These are phyloP conservation scores for Xenopus laevis DNA, from an alignment of 2,113 vertebrate species.

Conservation along the genomic window DNA sequence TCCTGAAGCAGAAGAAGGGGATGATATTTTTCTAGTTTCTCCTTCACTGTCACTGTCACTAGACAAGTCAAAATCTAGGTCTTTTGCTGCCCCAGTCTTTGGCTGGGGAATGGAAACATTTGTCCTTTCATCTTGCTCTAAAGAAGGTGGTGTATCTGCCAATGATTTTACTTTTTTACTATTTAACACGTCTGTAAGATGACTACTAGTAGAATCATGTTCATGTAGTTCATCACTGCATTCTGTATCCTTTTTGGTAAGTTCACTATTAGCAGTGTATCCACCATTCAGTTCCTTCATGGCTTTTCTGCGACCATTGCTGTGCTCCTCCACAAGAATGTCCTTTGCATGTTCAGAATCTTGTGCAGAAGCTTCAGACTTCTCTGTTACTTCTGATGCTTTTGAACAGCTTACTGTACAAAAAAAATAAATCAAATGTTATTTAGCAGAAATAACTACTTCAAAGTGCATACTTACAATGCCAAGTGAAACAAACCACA, in stretches of 20 bases:
- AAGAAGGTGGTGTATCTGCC: conserved; percentile 48
- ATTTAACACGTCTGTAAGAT: conserved; percentile 38
- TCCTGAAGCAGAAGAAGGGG: conserved; percentile 57
- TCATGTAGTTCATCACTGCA: conserved; percentile 54
- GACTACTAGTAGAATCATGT: conserved; percentile 42
- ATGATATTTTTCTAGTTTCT: conserved; percentile 61
- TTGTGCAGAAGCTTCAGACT: conserved; percentile 45
- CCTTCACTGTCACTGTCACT: conserved; percentile 82
- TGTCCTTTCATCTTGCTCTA: conserved; percentile 41
- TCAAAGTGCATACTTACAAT: too few species aligned
- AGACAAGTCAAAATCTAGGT: conserved; percentile 86
- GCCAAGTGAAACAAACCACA: too few species aligned
- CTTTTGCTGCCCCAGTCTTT: conserved; percentile 53
- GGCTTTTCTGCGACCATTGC: conserved; percentile 74
- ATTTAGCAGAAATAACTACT: too few species aligned
- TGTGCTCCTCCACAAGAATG: conserved; percentile 67
- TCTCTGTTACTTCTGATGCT: conserved; percentile 59
- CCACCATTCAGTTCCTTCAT: conserved; percentile 63
- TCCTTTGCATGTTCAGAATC: conserved; percentile 55
- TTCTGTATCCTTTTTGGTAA: conserved; percentile 53
- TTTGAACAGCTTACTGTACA: conserved; percentile 64
- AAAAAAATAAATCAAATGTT: conserved; percentile 21
- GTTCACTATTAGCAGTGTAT: conserved; percentile 44
- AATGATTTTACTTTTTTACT: conserved; percentile 42
- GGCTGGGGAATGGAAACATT: conserved; percentile 31